Evolutionary conservation across 2,113 vertebrate genomes (phyloP), one percentile per base, ranked within the genome.

Genomic region (Nibea albiflora): DNA sequence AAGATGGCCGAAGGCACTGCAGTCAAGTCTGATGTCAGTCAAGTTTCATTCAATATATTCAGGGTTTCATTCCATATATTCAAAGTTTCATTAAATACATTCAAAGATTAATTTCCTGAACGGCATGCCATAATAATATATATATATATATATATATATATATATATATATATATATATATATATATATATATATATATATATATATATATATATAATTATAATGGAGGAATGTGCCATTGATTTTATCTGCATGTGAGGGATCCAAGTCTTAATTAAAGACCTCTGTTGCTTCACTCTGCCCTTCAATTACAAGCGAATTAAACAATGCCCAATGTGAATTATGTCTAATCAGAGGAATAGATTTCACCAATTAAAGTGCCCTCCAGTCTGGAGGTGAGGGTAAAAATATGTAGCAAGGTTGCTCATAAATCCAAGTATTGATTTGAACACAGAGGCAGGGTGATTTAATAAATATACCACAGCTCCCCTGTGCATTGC

Each of bases 231-330:
- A 80, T 67, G 54, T 77, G 66, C 60, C 73, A 80, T 71, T 77
- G 86, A 87, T 92, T 88, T 85, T 76, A 91, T 93, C 89, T 77
- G 42, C 52, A 63, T 83, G 64, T 75, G 79, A 80, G 67, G 50
- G 24, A 76, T 80, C 52, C 7, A 42, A 57, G 66, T 66, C 68
- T 81, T 91, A 89, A 90, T 93, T 91, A 86, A 91, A 80, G 73
- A 85, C 81, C 46, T 62, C 71, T 44, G 78, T 83, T 79, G 87
- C 82, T 90, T 91, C 90, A 89, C 88, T 78, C 73, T 35, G 56
- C 75, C 83, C 85, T 81, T 90, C 93, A 93, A 95, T 94, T 94
- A 93, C 89, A 78, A 90, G 83, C 84, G 90, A 94, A 94, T 94
- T 89, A 93, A 91, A 89, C 88, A 90, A 78, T 90, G 78, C 71